Conservation (phyloP, 2,888 invertebrate genomes). For the Drosophila diplacantha region DNA sequence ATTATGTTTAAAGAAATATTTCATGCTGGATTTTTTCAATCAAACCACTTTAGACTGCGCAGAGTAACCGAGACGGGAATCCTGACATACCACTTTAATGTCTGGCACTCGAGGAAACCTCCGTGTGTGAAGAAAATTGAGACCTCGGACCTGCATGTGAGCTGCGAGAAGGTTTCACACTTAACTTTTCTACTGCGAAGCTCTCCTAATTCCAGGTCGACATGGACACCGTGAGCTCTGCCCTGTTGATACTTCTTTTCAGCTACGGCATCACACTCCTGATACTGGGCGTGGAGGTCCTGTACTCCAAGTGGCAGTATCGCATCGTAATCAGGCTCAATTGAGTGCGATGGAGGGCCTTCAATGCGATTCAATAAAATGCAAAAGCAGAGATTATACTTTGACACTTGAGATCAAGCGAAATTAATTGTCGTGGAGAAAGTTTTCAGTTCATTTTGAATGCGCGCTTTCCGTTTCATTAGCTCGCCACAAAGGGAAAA, state of each 20-base stretch:
- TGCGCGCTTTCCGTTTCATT: slow-evolving; percentile 48
- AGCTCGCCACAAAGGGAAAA: slow-evolving; percentile 22
- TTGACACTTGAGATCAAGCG: slow-evolving; percentile 25
- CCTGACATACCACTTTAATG: slow-evolving; percentile 80
- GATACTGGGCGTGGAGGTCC: slow-evolving; percentile 69
- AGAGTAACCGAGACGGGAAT: slow-evolving; percentile 81
- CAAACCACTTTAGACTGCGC: slow-evolving; percentile 78
- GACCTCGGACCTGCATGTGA: slow-evolving; percentile 74
- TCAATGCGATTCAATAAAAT: slow-evolving; percentile 14
- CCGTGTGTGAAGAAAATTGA: slow-evolving; percentile 79
- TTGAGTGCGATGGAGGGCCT: slow-evolving; percentile 9
- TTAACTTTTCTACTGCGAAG: slow-evolving; percentile 1
- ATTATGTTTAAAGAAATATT: background rate
- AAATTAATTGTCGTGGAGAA: slow-evolving; percentile 21
- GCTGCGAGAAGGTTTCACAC: slow-evolving; percentile 19
- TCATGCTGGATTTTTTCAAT: background rate
- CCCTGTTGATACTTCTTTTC: slow-evolving; percentile 79
- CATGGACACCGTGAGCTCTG: slow-evolving; percentile 81
- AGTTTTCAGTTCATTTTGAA: slow-evolving; percentile 33
- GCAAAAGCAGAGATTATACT: slow-evolving; percentile 7
- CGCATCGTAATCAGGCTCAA: slow-evolving; percentile 32
- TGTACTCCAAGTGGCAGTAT: slow-evolving; percentile 46
- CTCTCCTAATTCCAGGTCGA: slow-evolving; percentile 78
- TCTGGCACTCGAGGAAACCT: slow-evolving; percentile 82
- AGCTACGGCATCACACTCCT: slow-evolving; percentile 78